These are phyloP conservation scores for Drosophila anomelani DNA, from an alignment of 2,888 invertebrate genomes.

Conservation along the genomic window DNA sequence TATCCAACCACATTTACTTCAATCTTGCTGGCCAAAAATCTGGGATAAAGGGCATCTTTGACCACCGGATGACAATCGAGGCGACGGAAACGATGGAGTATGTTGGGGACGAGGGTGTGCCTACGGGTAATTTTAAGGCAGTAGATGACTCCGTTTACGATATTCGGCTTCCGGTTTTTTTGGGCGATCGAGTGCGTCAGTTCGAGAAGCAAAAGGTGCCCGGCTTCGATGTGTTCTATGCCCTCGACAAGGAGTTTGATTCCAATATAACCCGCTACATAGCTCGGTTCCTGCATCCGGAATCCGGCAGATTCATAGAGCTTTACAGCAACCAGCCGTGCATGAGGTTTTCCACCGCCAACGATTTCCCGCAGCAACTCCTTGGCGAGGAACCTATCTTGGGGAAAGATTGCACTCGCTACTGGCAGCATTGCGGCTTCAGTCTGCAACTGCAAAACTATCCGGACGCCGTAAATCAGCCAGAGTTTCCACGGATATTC, in stretches of 20 bases:
- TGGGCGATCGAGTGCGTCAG: slow-evolving; percentile 88
- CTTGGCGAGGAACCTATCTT: slow-evolving; percentile 86
- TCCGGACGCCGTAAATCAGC: slow-evolving; percentile 94
- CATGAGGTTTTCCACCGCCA: slow-evolving; percentile 93
- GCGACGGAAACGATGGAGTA: slow-evolving; percentile 91
- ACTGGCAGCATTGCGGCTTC: slow-evolving; percentile 89
- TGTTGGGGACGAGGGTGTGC: slow-evolving; percentile 88
- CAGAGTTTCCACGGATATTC: slow-evolving; percentile 90
- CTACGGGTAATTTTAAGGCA: slow-evolving; percentile 89
- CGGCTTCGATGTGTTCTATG: slow-evolving; percentile 64
- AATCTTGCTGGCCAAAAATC: slow-evolving; percentile 93
- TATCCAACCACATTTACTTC: slow-evolving; percentile 95
- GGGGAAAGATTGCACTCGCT: slow-evolving; percentile 88
- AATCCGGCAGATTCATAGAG: slow-evolving; percentile 90
- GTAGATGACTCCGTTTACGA: slow-evolving; percentile 91
- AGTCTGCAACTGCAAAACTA: slow-evolving; percentile 89
- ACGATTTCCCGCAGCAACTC: slow-evolving; percentile 88
- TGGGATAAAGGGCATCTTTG: slow-evolving; percentile 87
- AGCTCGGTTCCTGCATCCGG: slow-evolving; percentile 89
- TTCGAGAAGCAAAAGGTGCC: slow-evolving; percentile 86
- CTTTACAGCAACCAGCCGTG: slow-evolving; percentile 95
- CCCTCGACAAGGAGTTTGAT: slow-evolving; percentile 58
- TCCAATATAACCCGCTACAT: slow-evolving; percentile 85
- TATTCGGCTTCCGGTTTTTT: slow-evolving; percentile 88
- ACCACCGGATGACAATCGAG: slow-evolving; percentile 90